Evolutionary conservation across 37 sponge, comb jelly and placozoan genomes (phyloP), one percentile per base, ranked within the genome.

Genomic region (Haliclona indistincta): DNA sequence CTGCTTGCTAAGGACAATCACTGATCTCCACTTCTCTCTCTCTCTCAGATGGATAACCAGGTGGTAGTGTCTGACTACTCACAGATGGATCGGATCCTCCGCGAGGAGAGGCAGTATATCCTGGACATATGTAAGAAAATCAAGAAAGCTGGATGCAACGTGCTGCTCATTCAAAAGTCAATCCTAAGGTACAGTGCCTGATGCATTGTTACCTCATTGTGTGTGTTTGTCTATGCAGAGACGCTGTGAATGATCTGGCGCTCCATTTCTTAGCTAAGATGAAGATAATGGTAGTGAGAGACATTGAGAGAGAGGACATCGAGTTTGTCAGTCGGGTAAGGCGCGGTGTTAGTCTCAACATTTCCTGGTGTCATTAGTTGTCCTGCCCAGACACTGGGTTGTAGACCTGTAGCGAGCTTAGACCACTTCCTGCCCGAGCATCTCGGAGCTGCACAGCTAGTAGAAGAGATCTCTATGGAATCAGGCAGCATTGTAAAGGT

Each of bases 131-230:
- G 99, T 64, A 99, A 99, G 81, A 85, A 89, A 75, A 99, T 99
- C 51, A 99, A 99, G 85, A 99, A 95, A 84, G 93, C 95, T 55
- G 99, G 99, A 29, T 96, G 97, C 72, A 99, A 93, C 49, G 99
- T 99, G 37, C 86, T 99, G 30, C 92, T 99, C 56, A 89, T 99
- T 19, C 99, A 99, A 92, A 99, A 99, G 87, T 89, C 91, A 19
- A 99, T 99, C 49, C 86, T 99, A 42, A 80, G 93, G 93, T 90
- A 45, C 30, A 25, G 23, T 15, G 0, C 2, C 10, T 26, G 4
- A 2, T 43, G 20, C 20, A 49, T 32, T 22, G 10, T 22, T 23
- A 4, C 28, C 17, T 0, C 17, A 15, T 20, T 23, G 20, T 53
- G 81, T 28, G 2, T 49, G 15, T 33, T 3, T 23, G 5, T 4